Evolutionary conservation across 1,140 invertebrate species (phyloP).

Genomic region (Macrocentrus cingulum): DNA sequence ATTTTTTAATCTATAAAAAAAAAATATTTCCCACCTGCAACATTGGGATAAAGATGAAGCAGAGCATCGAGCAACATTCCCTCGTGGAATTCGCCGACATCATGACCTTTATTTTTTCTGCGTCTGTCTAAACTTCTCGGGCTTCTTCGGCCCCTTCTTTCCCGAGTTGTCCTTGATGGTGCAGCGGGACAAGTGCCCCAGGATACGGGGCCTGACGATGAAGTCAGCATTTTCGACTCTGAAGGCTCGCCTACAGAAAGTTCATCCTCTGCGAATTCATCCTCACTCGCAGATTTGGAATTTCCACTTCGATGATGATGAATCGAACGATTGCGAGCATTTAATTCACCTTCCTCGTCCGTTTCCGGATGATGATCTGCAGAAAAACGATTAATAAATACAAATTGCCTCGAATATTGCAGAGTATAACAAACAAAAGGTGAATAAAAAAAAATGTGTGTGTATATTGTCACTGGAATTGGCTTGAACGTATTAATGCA

Average conservation of each 20-base stretch:
- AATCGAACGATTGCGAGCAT: conserved; percentile 44
- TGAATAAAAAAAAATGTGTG: no score
- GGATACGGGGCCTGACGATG: conserved; percentile 43
- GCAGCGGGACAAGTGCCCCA: conserved; percentile 53
- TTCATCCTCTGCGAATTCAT: conserved; percentile 72
- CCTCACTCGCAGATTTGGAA: conserved; percentile 64
- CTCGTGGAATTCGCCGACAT: conserved; percentile 64
- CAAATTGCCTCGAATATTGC: no score
- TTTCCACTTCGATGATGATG: conserved; percentile 42
- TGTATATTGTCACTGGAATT: no score
- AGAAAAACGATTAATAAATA: conserved; percentile 5
- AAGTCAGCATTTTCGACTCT: conserved; percentile 58
- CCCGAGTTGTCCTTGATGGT: conserved; percentile 53
- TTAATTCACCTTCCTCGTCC: conserved; percentile 64
- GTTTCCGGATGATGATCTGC: conserved; percentile 51
- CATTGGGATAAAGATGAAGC: conserved; percentile 58
- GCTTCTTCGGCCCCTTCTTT: conserved; percentile 56
- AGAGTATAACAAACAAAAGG: no score
- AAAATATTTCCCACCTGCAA: conserved; percentile 53
- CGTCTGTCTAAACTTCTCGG: conserved; percentile 64
- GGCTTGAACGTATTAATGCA: no score
- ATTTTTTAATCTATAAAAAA: no score
- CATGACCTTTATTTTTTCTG: conserved; percentile 51
- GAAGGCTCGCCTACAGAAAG: conserved; percentile 60
- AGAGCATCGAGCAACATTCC: conserved; percentile 68